phyloP scores from a whole-genome alignment of 2,113 vertebrate species.

The Abramis brama region DNA sequence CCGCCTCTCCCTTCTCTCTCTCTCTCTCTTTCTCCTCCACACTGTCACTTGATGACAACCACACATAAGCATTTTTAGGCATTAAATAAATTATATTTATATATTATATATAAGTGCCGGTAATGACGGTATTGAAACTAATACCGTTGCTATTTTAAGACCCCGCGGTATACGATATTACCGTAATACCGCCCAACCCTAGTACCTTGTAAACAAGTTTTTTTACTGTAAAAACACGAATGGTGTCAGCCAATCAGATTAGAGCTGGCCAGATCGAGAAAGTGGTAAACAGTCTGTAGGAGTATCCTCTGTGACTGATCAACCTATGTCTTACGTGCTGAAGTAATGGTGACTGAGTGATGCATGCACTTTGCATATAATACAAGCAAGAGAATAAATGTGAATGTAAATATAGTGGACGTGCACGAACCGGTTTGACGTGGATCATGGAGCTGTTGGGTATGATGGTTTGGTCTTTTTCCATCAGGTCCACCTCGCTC shows the following conservation, averaged over 20 bases:
- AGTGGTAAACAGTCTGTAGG: neutral
- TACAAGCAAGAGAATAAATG: neutral
- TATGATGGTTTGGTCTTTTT: conserved; percentile 97
- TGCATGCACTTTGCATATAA: neutral
- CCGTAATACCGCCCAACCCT: no score
- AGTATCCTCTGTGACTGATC: neutral
- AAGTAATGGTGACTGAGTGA: neutral
- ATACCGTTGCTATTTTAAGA: no score
- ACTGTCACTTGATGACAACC: no score
- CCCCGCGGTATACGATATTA: no score
- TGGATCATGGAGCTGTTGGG: conserved; percentile 97
- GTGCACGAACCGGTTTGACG: conserved; percentile 85
- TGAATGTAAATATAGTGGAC: neutral
- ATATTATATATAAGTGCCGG: no score
- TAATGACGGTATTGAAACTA: no score
- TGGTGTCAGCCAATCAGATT: neutral
- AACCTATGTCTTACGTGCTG: neutral
- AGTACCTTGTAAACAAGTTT: no score
- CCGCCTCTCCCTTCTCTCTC: no score
- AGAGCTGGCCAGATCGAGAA: neutral
- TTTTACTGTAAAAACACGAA: no score
- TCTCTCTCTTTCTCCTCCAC: no score
- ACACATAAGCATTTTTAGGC: no score
- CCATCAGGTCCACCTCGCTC: conserved; percentile 93
- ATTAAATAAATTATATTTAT: no score